A percentile compares a stretch with the other conserved stretches of the same genome.
phyloP scores from a whole-genome alignment of 2,113 vertebrate species.

The Egretta garzetta region DNA sequence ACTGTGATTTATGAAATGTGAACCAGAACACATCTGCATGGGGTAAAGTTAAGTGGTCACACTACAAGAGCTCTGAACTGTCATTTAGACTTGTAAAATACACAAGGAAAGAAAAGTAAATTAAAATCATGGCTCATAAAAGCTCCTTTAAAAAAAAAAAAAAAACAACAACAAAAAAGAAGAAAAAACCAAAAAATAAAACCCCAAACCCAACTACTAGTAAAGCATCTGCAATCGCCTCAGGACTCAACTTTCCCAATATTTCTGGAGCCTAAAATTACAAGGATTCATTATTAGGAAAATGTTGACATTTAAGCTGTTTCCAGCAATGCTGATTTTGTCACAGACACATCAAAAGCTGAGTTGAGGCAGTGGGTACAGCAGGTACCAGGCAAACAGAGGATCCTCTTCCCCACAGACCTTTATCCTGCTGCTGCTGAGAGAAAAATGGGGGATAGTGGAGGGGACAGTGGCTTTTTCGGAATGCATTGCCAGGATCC shows the following conservation, averaged over 20 bases:
- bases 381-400: neutral
- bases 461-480: neutral
- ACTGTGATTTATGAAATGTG: constrained; percentile 69
- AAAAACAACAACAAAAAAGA: neutral
- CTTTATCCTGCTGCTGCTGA: neutral
- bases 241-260: neutral
- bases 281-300: neutral
- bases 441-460: neutral
- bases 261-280: constrained; percentile 12
- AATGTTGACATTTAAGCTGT: neutral
- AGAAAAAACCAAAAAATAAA: neutral
- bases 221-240: neutral
- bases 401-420: neutral
- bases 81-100: constrained; percentile 57
- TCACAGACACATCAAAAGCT: neutral
- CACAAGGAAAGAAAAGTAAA: constrained; percentile 13
- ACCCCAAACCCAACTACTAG: neutral
- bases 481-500: neutral
- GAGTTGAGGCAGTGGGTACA: neutral
- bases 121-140: neutral
- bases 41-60: constrained; percentile 32
- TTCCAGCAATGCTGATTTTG: neutral
- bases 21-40: constrained; percentile 64
- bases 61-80: constrained; percentile 50
- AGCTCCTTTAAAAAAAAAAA: neutral